These are phyloP conservation scores for Allolobophora icterica DNA, from an alignment of 2,888 invertebrate genomes.

Conservation along the genomic window DNA sequence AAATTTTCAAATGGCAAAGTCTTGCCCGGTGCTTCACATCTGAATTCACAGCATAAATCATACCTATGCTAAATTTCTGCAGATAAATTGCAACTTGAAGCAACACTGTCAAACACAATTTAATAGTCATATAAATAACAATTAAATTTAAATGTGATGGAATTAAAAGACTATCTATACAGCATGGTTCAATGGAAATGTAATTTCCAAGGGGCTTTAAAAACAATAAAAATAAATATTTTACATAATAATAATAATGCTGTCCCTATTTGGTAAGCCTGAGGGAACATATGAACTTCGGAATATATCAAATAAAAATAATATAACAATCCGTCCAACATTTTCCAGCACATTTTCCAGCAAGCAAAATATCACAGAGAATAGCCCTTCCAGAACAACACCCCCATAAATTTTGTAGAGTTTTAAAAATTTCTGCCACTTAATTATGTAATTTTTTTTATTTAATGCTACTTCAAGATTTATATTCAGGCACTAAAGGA, in stretches of 20 bases:
- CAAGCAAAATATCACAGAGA: too few species aligned
- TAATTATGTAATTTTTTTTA: too few species aligned
- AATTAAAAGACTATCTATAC: too few species aligned
- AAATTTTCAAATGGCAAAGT: slow-evolving; percentile 83
- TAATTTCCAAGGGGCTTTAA: background rate
- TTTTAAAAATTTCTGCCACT: too few species aligned
- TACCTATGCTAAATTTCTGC: background rate
- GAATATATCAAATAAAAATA: background rate
- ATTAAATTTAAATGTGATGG: background rate
- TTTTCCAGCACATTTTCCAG: background rate
- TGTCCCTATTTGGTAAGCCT: background rate
- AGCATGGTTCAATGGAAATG: background rate
- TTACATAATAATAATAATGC: background rate
- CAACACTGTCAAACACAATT: background rate
- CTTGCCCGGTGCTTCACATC: slow-evolving; percentile 66
- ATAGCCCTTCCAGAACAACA: too few species aligned
- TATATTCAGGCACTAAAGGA: too few species aligned
- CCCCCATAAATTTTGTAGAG: too few species aligned
- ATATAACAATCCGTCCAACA: background rate
- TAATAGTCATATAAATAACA: background rate
- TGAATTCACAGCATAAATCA: background rate
- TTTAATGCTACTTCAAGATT: too few species aligned
- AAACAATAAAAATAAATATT: background rate
- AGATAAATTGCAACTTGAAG: background rate
- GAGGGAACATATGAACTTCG: background rate